Percentiles rank a stretch among this genome's conserved stretches.
Evolutionary conservation across 1,140 invertebrate species (phyloP).

Genomic region (Gyrodactylus bullatarudis): DNA sequence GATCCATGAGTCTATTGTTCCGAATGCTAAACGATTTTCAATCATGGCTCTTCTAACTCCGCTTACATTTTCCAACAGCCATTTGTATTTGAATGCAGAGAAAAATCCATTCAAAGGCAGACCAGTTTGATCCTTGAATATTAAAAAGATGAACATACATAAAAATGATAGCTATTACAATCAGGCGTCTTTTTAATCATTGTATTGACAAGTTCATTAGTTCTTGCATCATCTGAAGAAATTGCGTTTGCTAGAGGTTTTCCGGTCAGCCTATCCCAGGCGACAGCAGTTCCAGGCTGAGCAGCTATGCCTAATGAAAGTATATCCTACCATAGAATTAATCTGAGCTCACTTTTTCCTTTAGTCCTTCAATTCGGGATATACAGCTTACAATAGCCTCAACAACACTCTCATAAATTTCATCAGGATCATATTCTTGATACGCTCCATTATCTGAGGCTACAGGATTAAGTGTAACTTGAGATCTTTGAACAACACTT

Average conservation of each 20-base stretch:
- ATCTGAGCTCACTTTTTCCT: background rate
- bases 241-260: background rate
- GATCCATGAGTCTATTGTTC: conserved; percentile 77
- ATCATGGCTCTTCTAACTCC: conserved; percentile 39
- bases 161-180: background rate
- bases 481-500: background rate
- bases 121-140: conserved; percentile 27
- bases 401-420: background rate
- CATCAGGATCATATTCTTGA: background rate
- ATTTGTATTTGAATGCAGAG: conserved; percentile 49
- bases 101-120: conserved; percentile 83
- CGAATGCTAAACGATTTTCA: conserved; percentile 43
- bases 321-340: background rate
- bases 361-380: background rate
- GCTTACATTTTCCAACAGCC: conserved; percentile 59
- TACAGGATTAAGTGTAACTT: background rate
- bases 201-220: background rate
- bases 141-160: background rate
- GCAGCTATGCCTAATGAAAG: background rate
- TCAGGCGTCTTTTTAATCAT: background rate
- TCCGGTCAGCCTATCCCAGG: background rate
- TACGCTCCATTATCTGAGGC: background rate
- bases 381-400: background rate
- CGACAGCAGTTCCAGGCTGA: background rate
- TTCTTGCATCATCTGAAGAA: background rate